These are phyloP conservation scores for Napeogenes inachia DNA, from an alignment of 2,888 invertebrate species.

Conservation along the genomic window DNA sequence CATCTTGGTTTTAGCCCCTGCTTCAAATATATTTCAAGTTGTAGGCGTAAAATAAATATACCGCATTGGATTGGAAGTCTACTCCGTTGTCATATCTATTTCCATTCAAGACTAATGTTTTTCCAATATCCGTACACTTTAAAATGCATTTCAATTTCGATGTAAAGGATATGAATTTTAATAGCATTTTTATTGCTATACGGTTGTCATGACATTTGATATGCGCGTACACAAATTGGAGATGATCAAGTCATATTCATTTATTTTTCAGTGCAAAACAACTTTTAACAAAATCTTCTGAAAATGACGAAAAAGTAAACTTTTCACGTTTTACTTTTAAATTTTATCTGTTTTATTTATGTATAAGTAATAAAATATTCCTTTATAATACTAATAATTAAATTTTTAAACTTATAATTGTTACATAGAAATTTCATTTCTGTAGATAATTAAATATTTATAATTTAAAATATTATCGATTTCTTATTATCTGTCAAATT, in stretches of 20 bases:
- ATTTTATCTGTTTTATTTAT: not conserved
- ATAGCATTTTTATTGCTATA: constrained; percentile 36
- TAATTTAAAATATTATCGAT: too few species aligned
- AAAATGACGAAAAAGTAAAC: not conserved
- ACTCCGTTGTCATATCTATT: constrained; percentile 47
- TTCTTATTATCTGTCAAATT: too few species aligned
- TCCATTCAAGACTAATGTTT: constrained; percentile 63
- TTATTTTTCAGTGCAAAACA: constrained; percentile 5
- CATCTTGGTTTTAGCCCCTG: not conserved
- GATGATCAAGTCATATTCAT: constrained; percentile 1
- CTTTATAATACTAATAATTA: not conserved
- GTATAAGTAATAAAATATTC: not conserved
- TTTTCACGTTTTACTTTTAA: not conserved
- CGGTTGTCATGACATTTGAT: constrained; percentile 22
- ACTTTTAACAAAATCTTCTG: not conserved
- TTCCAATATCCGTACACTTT: constrained; percentile 62
- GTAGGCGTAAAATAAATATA: constrained; percentile 22
- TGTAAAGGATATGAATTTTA: constrained; percentile 39
- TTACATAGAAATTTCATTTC: too few species aligned
- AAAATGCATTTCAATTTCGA: constrained; percentile 55
- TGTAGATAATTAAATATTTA: too few species aligned
- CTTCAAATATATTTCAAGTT: not conserved
- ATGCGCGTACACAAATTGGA: constrained; percentile 16
- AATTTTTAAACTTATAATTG: too few species aligned
- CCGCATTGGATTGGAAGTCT: constrained; percentile 18